Conservation (phyloP, 2,113 vertebrate genomes). For the Lampris megalopsis region DNA sequence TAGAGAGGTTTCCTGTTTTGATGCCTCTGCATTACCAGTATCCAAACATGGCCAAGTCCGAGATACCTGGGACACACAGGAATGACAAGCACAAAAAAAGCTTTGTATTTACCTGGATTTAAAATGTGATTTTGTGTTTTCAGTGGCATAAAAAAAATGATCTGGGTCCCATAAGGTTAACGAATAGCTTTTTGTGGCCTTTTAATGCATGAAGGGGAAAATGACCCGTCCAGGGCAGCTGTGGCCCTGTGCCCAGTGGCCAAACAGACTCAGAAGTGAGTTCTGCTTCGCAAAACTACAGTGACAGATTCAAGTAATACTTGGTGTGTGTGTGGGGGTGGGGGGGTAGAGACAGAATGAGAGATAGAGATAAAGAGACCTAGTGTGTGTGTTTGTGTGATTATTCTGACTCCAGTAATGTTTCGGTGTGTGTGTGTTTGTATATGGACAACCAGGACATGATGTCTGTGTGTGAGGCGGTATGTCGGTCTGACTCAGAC, state of each 20-base stretch:
- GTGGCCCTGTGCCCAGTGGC: neutral
- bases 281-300: neutral
- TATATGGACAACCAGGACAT: neutral
- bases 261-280: slow-evolving; percentile 9
- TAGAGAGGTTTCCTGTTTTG: neutral
- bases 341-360: neutral
- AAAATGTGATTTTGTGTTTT: neutral
- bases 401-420: neutral
- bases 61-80: neutral
- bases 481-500: slow-evolving; percentile 10
- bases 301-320: slow-evolving; percentile 3
- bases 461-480: neutral
- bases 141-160: neutral
- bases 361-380: neutral
- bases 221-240: neutral
- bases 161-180: neutral
- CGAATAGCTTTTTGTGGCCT: neutral
- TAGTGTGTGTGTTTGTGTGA: neutral
- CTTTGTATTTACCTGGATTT: neutral
- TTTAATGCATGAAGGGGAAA: slow-evolving; percentile 22
- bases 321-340: neutral
- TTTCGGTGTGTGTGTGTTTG: neutral
- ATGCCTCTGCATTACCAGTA: too few relatives aligned
- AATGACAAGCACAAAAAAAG: neutral
- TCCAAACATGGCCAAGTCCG: too few relatives aligned